These are phyloP conservation scores for Drosophila murphyi DNA, from an alignment of 1,140 invertebrate genomes.

Conservation along the genomic window DNA sequence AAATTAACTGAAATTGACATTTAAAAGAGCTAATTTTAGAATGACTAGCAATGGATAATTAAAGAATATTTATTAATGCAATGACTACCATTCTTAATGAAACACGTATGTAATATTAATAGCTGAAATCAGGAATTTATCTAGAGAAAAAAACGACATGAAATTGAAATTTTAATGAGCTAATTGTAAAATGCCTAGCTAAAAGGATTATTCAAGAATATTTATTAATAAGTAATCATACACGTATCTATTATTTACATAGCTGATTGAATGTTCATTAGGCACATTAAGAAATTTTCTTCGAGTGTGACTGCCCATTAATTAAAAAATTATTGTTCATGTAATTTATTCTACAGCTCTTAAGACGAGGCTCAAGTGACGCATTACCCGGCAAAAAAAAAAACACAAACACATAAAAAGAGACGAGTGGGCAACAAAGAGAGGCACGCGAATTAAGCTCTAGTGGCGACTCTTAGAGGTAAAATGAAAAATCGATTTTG, in stretches of 20 bases:
- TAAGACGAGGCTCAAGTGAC: conserved; percentile 17
- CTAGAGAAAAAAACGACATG: no score
- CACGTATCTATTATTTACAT: neutral
- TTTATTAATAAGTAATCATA: neutral
- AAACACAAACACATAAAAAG: neutral
- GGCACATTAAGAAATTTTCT: neutral
- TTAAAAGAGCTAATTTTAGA: no score
- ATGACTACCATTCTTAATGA: no score
- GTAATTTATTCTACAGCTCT: neutral
- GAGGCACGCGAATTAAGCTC: conserved; percentile 17
- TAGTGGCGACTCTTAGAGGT: conserved; percentile 7
- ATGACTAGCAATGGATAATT: no score
- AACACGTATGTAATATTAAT: no score
- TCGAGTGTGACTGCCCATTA: neutral
- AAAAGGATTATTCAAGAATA: neutral
- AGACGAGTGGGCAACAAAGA: conserved; percentile 18
- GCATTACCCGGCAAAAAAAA: conserved; percentile 9
- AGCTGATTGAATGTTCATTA: neutral
- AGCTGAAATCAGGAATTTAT: no score
- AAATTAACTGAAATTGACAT: no score
- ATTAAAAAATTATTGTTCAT: neutral
- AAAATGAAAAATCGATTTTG: conserved; percentile 75
- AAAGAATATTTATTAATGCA: no score
- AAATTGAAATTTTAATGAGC: no score
- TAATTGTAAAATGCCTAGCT: no score